Evolutionary conservation across 1,140 invertebrate species (phyloP).

Genomic region (Matsumurasca onukii): DNA sequence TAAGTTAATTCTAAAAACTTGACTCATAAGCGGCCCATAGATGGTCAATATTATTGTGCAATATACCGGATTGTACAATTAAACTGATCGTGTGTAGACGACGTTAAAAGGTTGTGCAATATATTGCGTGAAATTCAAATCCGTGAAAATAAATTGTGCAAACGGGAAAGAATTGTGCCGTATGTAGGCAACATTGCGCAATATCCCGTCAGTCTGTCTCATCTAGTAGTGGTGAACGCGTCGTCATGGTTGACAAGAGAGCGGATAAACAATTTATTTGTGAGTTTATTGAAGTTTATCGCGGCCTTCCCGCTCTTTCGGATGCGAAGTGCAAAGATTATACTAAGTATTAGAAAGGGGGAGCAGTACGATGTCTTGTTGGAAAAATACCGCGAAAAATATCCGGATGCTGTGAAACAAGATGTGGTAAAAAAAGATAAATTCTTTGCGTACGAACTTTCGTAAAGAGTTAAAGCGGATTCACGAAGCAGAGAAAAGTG

Average conservation of each 20-base stretch:
- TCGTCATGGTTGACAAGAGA: not conserved
- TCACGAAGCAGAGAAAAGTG: constrained; percentile 32
- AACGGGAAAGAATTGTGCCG: not conserved
- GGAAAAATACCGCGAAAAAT: constrained; percentile 36
- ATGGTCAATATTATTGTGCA: constrained; percentile 22
- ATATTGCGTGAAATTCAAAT: constrained; percentile 9
- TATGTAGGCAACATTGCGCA: constrained; percentile 3
- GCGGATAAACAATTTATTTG: constrained; percentile 23
- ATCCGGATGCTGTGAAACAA: constrained; percentile 31
- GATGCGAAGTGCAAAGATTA: constrained; percentile 32
- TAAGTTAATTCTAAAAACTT: no score
- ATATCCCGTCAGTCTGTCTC: not conserved
- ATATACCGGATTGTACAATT: constrained; percentile 6
- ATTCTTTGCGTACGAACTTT: constrained; percentile 35
- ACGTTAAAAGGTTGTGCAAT: constrained; percentile 10
- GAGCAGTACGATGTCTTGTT: constrained; percentile 37
- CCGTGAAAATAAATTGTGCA: not conserved
- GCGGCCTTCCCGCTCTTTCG: constrained; percentile 30
- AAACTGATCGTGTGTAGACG: not conserved
- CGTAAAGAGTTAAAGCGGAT: constrained; percentile 29
- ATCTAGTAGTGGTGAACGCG: not conserved
- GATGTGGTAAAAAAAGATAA: constrained; percentile 38
- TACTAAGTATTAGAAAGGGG: constrained; percentile 27
- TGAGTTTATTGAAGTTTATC: constrained; percentile 33
- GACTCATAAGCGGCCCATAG: constrained; percentile 18